A percentile compares a stretch with the other conserved stretches of the same genome.
These are phyloP conservation scores for Ariolimax columbianus DNA, from an alignment of 2,888 invertebrate species.

Conservation along the genomic window DNA sequence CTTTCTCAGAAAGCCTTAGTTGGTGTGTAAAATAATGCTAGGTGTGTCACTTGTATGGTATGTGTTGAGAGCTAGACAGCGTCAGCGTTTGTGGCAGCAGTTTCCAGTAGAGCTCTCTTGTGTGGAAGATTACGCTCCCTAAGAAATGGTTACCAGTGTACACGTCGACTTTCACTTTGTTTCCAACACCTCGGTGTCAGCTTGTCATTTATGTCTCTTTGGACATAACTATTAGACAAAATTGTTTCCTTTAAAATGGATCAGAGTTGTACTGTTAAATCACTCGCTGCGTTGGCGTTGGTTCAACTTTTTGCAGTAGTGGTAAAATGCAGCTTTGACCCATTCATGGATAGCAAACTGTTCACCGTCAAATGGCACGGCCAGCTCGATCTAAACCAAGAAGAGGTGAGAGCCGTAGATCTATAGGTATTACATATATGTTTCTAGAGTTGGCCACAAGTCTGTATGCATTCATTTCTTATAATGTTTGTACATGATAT, in stretches of 20 bases:
- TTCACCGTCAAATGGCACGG: conserved; percentile 72
- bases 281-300: neutral
- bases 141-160: conserved; percentile 35
- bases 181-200: neutral
- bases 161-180: conserved; percentile 46
- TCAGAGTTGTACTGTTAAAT: conserved; percentile 1
- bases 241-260: neutral
- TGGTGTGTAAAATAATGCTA: no score
- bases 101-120: neutral
- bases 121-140: neutral
- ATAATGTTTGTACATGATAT: no score
- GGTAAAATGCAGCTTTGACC: conserved; percentile 59
- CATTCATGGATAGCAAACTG: conserved; percentile 70
- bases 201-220: neutral
- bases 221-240: neutral
- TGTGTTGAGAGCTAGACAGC: no score
- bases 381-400: conserved; percentile 53
- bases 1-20: no score
- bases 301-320: conserved; percentile 12
- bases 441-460: no score
- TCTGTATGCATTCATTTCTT: no score
- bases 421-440: no score
- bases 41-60: no score
- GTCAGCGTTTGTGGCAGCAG: no score
- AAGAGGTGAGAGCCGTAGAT: conserved; percentile 36